These are phyloP conservation scores for Brachionus rotundiformis DNA, from an alignment of 1,140 invertebrate genomes.

Conservation along the genomic window DNA sequence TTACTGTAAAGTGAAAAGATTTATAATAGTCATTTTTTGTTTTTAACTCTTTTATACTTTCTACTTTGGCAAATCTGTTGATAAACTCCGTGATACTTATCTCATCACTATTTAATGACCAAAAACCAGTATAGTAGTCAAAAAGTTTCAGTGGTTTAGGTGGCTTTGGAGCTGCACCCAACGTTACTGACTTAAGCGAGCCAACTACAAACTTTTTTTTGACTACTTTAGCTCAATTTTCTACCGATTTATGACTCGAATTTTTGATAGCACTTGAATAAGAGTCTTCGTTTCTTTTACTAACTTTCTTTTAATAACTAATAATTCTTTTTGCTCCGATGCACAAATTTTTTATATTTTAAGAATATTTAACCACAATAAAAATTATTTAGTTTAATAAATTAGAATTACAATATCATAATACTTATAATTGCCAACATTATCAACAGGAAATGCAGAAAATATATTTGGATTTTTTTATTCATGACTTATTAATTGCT, in stretches of 20 bases:
- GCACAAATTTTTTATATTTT: too few species aligned
- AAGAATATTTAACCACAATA: too few species aligned
- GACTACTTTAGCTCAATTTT: neutral
- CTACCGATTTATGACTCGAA: neutral
- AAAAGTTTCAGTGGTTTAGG: neutral
- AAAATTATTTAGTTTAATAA: too few species aligned
- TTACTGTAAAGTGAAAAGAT: constrained; percentile 24
- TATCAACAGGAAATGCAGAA: too few species aligned
- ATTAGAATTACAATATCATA: too few species aligned
- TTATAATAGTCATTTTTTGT: neutral
- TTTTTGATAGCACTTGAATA: neutral
- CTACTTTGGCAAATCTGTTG: neutral
- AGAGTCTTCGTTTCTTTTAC: neutral
- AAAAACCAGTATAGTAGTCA: constrained; percentile 29
- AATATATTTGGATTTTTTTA: too few species aligned
- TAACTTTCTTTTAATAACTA: too few species aligned
- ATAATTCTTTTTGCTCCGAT: too few species aligned
- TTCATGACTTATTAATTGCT: too few species aligned
- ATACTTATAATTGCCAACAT: too few species aligned
- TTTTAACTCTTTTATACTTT: constrained; percentile 6
- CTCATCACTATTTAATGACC: constrained; percentile 34
- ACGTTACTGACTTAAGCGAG: neutral
- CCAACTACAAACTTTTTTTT: constrained; percentile 5
- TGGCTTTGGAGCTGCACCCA: neutral
- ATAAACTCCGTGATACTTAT: neutral